Percentiles rank a stretch among this genome's conserved stretches.
These are phyloP conservation scores for Lysandra coridon DNA, from an alignment of 2,888 invertebrate genomes.

Conservation along the genomic window DNA sequence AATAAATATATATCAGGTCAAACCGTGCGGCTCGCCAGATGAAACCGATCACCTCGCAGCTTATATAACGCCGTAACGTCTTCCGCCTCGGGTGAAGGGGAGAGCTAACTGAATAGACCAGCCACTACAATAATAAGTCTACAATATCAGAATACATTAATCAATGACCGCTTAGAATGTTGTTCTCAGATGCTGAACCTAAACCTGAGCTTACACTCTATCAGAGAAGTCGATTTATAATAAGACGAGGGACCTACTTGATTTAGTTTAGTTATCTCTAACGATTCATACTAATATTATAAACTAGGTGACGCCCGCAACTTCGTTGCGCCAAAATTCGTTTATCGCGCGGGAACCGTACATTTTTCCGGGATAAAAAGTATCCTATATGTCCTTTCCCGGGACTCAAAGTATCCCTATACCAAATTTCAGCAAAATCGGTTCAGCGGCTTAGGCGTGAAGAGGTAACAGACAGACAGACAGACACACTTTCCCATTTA, in stretches of 20 bases:
- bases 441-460: too few species aligned
- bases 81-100: constrained; percentile 2
- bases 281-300: too few species aligned
- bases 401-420: too few species aligned
- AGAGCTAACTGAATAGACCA: not conserved
- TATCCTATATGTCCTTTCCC: too few species aligned
- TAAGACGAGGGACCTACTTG: not conserved
- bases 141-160: not conserved
- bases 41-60: not conserved
- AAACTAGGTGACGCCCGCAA: too few species aligned
- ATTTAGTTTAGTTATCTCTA: not conserved
- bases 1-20: not conserved
- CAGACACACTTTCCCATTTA: too few species aligned
- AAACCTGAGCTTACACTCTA: not conserved
- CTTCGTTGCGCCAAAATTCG: too few species aligned
- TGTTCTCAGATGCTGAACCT: not conserved
- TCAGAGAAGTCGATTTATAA: not conserved
- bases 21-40: not conserved
- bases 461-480: too few species aligned
- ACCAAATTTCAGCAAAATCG: too few species aligned
- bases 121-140: not conserved
- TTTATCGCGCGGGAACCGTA: too few species aligned
- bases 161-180: not conserved
- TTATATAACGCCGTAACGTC: not conserved
- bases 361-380: too few species aligned